Conservation (phyloP, 2,797 vertebrate species). For the Gymnoscopelus microlampas region DNA sequence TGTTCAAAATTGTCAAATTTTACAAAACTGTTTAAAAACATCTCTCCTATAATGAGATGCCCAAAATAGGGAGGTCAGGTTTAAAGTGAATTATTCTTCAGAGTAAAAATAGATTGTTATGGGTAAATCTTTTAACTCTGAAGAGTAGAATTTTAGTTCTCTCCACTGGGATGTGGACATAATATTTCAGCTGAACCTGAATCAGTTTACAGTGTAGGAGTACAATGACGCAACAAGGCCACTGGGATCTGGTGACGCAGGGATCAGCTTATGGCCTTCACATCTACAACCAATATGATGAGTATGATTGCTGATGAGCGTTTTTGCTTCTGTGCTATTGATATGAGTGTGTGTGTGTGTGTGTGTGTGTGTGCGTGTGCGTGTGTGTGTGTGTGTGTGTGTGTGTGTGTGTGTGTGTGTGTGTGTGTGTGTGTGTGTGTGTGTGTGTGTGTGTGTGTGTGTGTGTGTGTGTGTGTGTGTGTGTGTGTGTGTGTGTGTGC, state of each 20-base stretch:
- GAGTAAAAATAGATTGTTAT: no score
- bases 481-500: conserved; percentile 7
- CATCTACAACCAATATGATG: conserved; percentile 52
- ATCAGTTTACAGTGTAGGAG: neutral
- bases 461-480: neutral
- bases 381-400: conserved; percentile 6
- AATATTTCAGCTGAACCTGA: conserved; percentile 29
- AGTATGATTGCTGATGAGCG: no score
- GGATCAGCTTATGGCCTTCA: conserved; percentile 65
- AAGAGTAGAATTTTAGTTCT: conserved; percentile 3
- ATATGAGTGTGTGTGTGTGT: no score
- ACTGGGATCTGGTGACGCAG: conserved; percentile 58
- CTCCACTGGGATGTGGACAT: conserved; percentile 42
- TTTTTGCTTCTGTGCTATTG: no score
- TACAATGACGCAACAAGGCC: no score
- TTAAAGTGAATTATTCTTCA: no score
- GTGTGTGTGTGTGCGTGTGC: no score
- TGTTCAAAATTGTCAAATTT: no score
- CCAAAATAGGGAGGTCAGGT: no score
- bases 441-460: neutral
- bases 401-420: conserved; percentile 12
- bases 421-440: neutral
- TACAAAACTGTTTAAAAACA: no score
- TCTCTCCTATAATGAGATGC: no score
- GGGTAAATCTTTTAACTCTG: no score